Evolutionary conservation across 2,797 vertebrate species (phyloP).

Genomic region (Halcyon badia): DNA sequence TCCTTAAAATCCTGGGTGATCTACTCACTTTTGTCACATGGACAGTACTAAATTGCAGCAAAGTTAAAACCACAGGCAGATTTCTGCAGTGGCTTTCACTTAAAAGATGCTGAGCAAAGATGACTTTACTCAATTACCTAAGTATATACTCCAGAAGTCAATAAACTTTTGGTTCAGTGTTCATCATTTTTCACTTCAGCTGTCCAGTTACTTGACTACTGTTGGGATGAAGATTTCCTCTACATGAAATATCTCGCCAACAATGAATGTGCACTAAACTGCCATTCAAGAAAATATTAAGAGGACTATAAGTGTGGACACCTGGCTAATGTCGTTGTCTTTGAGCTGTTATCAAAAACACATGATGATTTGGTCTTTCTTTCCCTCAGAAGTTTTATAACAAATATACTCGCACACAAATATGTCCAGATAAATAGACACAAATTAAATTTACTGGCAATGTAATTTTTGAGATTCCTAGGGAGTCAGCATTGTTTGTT

Average conservation of each 20-base stretch:
- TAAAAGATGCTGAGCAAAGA: background rate
- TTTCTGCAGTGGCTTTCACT: background rate
- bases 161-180: background rate
- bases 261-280: background rate
- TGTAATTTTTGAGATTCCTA: background rate
- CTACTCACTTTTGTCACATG: background rate
- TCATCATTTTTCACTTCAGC: background rate
- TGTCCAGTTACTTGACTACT: background rate
- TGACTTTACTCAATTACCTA: background rate
- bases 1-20: background rate
- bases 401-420: background rate
- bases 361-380: background rate
- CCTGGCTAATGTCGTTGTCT: conserved; percentile 32
- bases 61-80: background rate
- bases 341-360: conserved; percentile 33
- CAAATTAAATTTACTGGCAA: background rate
- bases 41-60: background rate
- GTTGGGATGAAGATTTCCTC: background rate
- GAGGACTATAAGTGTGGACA: background rate
- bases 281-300: conserved; percentile 16
- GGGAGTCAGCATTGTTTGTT: background rate
- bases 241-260: background rate
- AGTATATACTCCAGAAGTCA: background rate
- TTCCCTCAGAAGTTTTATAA: background rate
- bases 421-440: background rate